Percentiles rank a stretch among this genome's conserved stretches.
Conservation (phyloP, 1,140 invertebrate species). For the Berghia stephanieae region DNA sequence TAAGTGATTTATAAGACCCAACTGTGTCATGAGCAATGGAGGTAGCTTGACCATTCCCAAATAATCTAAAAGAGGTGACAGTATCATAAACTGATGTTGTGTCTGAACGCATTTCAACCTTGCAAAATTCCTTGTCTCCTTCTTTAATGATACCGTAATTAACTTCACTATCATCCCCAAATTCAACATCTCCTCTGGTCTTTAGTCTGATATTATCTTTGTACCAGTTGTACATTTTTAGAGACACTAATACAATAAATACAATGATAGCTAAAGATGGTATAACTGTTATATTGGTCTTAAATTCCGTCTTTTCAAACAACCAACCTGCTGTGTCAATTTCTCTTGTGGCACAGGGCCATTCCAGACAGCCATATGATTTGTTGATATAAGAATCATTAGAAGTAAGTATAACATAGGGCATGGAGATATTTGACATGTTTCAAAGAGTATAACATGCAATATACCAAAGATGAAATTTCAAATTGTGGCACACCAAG, state of each 20-base stretch:
- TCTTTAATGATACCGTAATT: slow-evolving; percentile 34
- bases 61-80: slow-evolving; percentile 33
- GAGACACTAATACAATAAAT: slow-evolving; percentile 24
- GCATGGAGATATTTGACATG: background rate
- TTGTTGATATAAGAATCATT: background rate
- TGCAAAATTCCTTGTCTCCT: slow-evolving; percentile 33
- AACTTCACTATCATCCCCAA: slow-evolving; percentile 34
- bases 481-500: too few species aligned
- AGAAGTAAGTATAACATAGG: background rate
- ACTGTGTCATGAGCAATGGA: slow-evolving; percentile 31
- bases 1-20: slow-evolving; percentile 36
- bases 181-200: slow-evolving; percentile 30
- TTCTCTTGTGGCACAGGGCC: background rate
- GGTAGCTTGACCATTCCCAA: slow-evolving; percentile 22
- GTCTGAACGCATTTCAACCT: slow-evolving; percentile 35
- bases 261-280: slow-evolving; percentile 36
- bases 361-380: background rate
- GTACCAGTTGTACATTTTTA: slow-evolving; percentile 37
- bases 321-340: slow-evolving; percentile 28
- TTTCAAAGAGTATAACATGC: background rate
- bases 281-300: slow-evolving; percentile 33
- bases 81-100: slow-evolving; percentile 40
- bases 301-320: slow-evolving; percentile 1
- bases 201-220: slow-evolving; percentile 27
- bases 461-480: background rate